Base-by-base conservation (phyloP, 64 coral and sea anemone species). In the Hydrozoanthus tunicans region DNA sequence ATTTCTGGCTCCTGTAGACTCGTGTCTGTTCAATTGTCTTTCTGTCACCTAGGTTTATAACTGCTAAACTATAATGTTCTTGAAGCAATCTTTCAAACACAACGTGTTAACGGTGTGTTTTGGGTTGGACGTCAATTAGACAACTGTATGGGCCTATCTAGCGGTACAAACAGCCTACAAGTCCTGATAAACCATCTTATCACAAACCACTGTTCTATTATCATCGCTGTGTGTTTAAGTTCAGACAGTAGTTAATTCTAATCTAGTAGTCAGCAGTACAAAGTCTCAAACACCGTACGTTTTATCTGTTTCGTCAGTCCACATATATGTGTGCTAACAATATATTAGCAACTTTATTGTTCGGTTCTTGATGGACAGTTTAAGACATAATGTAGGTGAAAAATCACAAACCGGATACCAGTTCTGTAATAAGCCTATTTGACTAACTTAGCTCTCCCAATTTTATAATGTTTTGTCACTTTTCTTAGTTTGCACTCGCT, bases 31-130 rank as follows among this genome's bases (percentile, higher is more conserved):
- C 17, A 58, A 81, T 43, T 56, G 0, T 73, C 5, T 54, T 73
- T 9, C 25, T 73, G 69, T 88, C 84, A 88, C 61, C 32, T 58
- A 81, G 7, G 53, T 17, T 59, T 81, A 4, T 81, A 58, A 81
- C 79, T 60, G 57, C 32, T 43, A 7, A 12, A 8, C 32, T 61
- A 60, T 59, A 25, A 9, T 59, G 54, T 13, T 88, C 84, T 88
- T 88, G 84, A 88, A 88, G 56, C 17, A 52, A 43, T 88, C 84
- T 88, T 56, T 88, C 84, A 88, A 59, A 74, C 20, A 43, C 6
- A 32, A 88, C 6, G 53, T 88, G 84, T 24, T 15, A 88, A 88
- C 69, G 59, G 84, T 88, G 67, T 73, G 56, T 51, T 73, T 24
- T 20, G 62, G 84, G 69, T 73, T 64, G 12, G 23, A 20, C n/a